Evolutionary conservation across 1,140 invertebrate genomes (phyloP), one percentile per base, ranked within the genome.

Genomic region (Drosophila sucinea): DNA sequence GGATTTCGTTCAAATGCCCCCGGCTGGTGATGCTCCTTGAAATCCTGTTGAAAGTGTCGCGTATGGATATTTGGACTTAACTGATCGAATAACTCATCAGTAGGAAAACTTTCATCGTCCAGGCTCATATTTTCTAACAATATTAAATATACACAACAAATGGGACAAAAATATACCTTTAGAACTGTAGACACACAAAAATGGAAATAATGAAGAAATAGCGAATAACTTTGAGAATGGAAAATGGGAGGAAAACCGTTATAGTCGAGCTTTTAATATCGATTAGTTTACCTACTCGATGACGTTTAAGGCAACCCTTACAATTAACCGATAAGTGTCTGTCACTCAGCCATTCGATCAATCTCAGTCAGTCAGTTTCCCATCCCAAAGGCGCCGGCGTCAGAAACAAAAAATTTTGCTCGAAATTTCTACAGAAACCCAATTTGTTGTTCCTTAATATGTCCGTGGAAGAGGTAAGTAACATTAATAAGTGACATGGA

Each of bases 41-140:
- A 85, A 30, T 77, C 68, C 1, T 66, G 60, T 35, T 70, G 58
- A 10, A 70, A 33, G 11, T 63, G 51, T 0, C 38, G 56, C 2
- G 60, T 7, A 3, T 23, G 57, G 27, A 3, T 27, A 65, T 3
- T 44, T 10, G n/a, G 54, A 8, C 25, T 44, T 5, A 86, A 23
- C 29, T 73, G 44, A n/a, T 86, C 75, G 11, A 81, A 79, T 4
- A 86, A 51, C 11, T 86, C 82, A 17, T 86, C 82, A 0, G 62
- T 23, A 7, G 82, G 82, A 56, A 86, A 86, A 32, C 82, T 86
- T 38, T 86, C 82, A 54, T 86, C 82, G 35, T 81, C 55, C 30
- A 86, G 7, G 23, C 44, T 51, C 32, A 58, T 33, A 56, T 70
- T 86, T 78, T 35, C 8, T 35, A 35, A 2, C 6, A 8, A 35